Base-by-base conservation (phyloP, 53 echinoderm and acorn worm species). In the Crossaster papposus region DNA sequence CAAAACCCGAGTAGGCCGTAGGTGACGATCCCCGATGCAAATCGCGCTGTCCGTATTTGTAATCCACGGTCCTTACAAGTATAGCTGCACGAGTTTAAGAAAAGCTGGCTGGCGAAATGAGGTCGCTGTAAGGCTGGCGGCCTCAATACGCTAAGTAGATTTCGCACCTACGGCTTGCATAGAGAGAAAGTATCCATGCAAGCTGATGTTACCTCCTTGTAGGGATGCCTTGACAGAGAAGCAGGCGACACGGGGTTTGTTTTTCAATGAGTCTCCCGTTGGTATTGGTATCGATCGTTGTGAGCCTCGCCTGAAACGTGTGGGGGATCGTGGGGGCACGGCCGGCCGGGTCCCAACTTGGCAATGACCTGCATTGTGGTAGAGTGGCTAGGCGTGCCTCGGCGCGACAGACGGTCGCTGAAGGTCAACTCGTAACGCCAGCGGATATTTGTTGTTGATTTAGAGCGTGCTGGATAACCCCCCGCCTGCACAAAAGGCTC, bases 391-490 rank as follows among this genome's bases (percentile, higher is more conserved):
- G 85, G 85, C 85, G 85, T 85, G 85, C 73, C 36, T 35, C 53
- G 50, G n/a, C 35, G 50, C 50, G 51, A 35, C 78, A 78, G 78
- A 53, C 85, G 64, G 81, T 32, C 81, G 83, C 52, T 51, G 85
- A 85, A 85, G 85, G 85, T 72, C 73, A 65, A 14, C 83, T 73
- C 50, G 70, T 83, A n/a, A 81, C 30, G 62, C 14, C 64, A 22
- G 65, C 82, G 64, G 82, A 64, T 63, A 68, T 30, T 72, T 72
- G 30, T 85, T 85, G 85, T 85, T 85, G 85, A 85, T 85, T 85
- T 85, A 72, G 73, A 72, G 73, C 71, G 31, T 22, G 15, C n/a
- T 64, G 38, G 36, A 6, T 29, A 37, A 31, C 26, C 52, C 71
- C 71, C 71, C 32, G 30, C 51, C 53, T 30, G 20, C 53, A 72